Conservation (phyloP, 2,888 invertebrate genomes). For the Sicus ferrugineus region DNA sequence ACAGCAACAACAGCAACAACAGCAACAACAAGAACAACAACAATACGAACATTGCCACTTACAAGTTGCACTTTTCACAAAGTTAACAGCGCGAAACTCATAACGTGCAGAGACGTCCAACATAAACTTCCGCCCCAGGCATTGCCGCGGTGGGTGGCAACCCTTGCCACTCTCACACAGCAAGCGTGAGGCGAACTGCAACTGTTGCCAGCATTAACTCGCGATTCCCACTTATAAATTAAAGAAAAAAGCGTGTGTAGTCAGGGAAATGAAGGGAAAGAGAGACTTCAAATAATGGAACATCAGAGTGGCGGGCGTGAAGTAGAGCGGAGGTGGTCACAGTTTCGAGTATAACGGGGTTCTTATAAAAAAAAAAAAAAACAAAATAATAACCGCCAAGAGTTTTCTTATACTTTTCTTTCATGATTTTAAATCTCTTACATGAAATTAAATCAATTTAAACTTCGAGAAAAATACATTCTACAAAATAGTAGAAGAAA, state of each 20-base stretch:
- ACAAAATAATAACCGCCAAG: not conserved
- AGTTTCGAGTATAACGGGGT: too few relatives aligned
- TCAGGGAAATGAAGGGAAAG: not conserved
- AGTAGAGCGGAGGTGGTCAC: too few relatives aligned
- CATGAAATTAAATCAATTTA: too few relatives aligned
- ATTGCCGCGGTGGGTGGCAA: not conserved
- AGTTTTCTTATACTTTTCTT: not conserved
- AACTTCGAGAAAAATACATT: too few relatives aligned
- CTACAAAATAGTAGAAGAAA: too few relatives aligned
- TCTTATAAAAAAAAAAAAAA: not conserved
- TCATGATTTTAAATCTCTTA: not conserved
- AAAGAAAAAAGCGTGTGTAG: not conserved
- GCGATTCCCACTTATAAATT: not conserved
- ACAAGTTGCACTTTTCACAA: constrained; percentile 52
- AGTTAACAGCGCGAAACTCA: constrained; percentile 59
- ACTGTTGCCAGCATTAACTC: not conserved
- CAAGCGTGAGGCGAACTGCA: not conserved
- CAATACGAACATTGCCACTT: constrained; percentile 40
- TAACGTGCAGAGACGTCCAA: constrained; percentile 34
- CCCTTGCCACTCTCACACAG: not conserved
- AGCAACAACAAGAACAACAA: constrained; percentile 32
- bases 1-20: not conserved
- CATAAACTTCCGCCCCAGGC: constrained; percentile 1
- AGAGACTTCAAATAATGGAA: not conserved
- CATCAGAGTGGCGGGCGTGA: too few relatives aligned